Conservation (phyloP, 1,140 invertebrate species). For the Holotrichia oblita region DNA sequence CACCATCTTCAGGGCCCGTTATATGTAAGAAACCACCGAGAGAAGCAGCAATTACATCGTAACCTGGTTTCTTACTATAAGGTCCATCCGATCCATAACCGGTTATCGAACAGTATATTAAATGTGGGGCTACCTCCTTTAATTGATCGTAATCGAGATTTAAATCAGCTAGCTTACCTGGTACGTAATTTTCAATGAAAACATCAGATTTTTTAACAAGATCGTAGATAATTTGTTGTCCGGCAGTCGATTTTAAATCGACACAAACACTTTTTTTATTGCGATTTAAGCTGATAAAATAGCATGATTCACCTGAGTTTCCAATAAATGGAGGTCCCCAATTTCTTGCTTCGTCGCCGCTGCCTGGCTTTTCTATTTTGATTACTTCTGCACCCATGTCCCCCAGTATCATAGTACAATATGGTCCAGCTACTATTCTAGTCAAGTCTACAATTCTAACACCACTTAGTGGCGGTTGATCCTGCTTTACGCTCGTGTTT, state of each 20-base stretch:
- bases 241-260: conserved; percentile 79
- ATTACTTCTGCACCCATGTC: conserved; percentile 95
- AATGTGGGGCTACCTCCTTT: conserved; percentile 73
- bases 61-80: conserved; percentile 86
- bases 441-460: conserved; percentile 85
- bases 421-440: conserved; percentile 83
- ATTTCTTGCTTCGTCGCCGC: conserved; percentile 89
- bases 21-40: conserved; percentile 90
- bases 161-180: conserved; percentile 83
- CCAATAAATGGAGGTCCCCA: conserved; percentile 94
- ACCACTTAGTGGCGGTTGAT: conserved; percentile 65
- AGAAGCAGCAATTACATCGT: conserved; percentile 95
- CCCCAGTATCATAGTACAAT: conserved; percentile 92
- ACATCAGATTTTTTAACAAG: conserved; percentile 84
- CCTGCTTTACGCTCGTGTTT: conserved; percentile 17
- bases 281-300: conserved; percentile 90
- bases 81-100: conserved; percentile 91
- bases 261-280: conserved; percentile 96
- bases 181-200: conserved; percentile 94
- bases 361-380: conserved; percentile 83
- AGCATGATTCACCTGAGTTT: conserved; percentile 78
- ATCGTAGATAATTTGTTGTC: conserved; percentile 77
- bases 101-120: conserved; percentile 95
- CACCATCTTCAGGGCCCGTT: conserved; percentile 84
- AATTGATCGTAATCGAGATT: conserved; percentile 84